These are phyloP conservation scores for Acyrthosiphon pisum DNA, from an alignment of 1,140 invertebrate genomes.

Conservation along the genomic window DNA sequence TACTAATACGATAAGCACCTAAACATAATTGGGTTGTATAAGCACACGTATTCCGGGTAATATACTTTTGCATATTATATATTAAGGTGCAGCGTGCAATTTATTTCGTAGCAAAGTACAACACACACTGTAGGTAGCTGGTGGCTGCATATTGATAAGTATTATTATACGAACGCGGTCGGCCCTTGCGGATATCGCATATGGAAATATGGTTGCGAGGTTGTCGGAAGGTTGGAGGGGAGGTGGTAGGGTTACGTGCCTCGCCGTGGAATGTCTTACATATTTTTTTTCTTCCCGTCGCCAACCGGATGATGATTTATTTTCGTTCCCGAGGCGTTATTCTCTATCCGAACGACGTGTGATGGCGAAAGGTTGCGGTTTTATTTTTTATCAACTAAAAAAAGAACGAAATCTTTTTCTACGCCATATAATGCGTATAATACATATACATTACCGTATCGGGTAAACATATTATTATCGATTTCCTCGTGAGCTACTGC, in stretches of 20 bases:
- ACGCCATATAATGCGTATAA: background rate
- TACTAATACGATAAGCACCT: background rate
- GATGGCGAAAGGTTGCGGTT: background rate
- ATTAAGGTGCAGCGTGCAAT: background rate
- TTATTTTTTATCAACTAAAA: background rate
- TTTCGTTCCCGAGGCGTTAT: background rate
- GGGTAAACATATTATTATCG: conserved; percentile 11
- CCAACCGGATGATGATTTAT: background rate
- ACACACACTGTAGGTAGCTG: no score
- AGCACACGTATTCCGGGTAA: background rate
- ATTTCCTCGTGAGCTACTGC: background rate
- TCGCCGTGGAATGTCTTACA: background rate
- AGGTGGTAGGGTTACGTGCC: background rate
- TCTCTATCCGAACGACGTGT: background rate
- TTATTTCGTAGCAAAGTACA: background rate
- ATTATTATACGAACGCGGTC: background rate
- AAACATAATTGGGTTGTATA: background rate
- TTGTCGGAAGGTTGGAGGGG: background rate
- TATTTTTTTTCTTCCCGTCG: background rate
- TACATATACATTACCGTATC: conserved; percentile 8
- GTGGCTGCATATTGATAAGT: background rate
- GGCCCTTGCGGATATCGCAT: background rate
- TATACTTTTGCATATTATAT: background rate
- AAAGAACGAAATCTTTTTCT: conserved; percentile 16
- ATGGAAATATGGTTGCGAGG: background rate